Percentiles rank a stretch among this genome's conserved stretches.
Conservation (phyloP, 2,888 invertebrate genomes). For the Drosophila longiperda region DNA sequence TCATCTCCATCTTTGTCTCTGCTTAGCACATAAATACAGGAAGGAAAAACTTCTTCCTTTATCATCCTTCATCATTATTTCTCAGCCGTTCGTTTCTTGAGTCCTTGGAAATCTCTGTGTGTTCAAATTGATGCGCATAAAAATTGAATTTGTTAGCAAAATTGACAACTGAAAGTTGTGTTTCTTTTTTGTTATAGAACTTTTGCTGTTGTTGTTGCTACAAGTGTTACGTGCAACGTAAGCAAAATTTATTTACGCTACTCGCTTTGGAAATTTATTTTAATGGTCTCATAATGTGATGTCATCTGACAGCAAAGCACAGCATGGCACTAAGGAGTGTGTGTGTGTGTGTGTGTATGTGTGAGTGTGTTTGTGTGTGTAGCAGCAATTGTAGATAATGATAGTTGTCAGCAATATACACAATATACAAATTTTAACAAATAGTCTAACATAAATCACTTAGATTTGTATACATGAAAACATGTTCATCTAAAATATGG, state of each 20-base stretch:
- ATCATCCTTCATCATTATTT: neutral
- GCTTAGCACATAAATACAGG: constrained; percentile 9
- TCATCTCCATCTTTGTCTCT: too few relatives aligned
- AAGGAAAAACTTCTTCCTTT: constrained; percentile 10
- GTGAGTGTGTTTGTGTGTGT: neutral
- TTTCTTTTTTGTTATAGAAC: neutral
- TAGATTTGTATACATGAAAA: constrained; percentile 14
- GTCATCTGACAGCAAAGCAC: constrained; percentile 43
- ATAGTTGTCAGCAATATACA: constrained; percentile 47
- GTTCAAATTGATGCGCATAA: constrained; percentile 59
- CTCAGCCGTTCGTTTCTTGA: neutral
- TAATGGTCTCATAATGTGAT: constrained; percentile 60
- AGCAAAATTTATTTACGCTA: constrained; percentile 59
- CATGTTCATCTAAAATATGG: neutral
- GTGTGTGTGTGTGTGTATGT: neutral
- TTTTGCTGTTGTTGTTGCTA: neutral
- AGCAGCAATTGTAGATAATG: constrained; percentile 7
- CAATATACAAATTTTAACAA: constrained; percentile 27
- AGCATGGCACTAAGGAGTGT: neutral
- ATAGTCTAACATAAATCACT: constrained; percentile 46
- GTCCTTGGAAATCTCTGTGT: constrained; percentile 40
- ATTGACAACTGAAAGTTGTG: constrained; percentile 73
- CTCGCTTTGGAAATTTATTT: constrained; percentile 57
- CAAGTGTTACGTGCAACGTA: constrained; percentile 64
- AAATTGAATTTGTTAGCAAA: constrained; percentile 78